Evolutionary conservation across 2,888 invertebrate species (phyloP).

Genomic region (Sarcophaga caerulescens): DNA sequence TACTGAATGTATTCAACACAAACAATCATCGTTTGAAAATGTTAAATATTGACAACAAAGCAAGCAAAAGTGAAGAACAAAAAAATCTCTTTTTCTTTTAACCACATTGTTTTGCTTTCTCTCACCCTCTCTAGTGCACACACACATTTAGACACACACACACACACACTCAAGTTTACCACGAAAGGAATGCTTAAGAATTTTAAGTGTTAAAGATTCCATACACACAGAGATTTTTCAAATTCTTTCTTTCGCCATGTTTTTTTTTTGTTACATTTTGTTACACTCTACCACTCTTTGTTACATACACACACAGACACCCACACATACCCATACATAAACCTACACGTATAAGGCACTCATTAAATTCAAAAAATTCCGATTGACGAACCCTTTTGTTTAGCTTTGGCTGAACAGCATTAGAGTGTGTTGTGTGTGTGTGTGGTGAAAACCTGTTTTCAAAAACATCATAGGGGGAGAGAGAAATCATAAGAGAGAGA

Average conservation of each 20-base stretch:
- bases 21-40: no score
- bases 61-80: neutral
- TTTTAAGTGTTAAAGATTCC: slow-evolving; percentile 66
- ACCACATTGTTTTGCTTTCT: neutral
- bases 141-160: neutral
- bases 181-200: slow-evolving; percentile 51
- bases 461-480: neutral
- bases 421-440: neutral
- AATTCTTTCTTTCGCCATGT: slow-evolving; percentile 49
- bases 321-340: no score
- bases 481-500: neutral
- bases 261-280: neutral
- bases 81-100: neutral
- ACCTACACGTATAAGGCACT: no score
- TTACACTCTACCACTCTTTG: slow-evolving; percentile 29
- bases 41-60: no score
- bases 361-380: no score
- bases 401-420: no score
- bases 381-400: no score
- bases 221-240: slow-evolving; percentile 60
- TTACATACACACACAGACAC: no score
- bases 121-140: neutral
- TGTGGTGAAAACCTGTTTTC: no score
- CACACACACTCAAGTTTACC: slow-evolving; percentile 39
- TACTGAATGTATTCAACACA: no score